Conservation (phyloP, 2,888 invertebrate species). For the Rhopalosiphum nymphaeae region DNA sequence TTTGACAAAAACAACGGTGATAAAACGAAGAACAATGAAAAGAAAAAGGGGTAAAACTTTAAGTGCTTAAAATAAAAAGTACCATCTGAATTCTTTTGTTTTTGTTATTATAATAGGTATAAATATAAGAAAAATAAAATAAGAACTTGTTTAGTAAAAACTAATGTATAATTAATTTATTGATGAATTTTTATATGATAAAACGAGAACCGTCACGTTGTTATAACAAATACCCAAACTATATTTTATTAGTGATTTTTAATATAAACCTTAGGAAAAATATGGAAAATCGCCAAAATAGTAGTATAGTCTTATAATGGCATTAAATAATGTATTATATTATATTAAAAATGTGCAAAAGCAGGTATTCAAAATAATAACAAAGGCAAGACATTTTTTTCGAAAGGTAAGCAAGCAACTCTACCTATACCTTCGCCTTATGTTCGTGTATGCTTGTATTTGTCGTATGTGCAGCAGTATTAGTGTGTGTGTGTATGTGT, state of each 20-base stretch:
- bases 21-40: conserved; percentile 60
- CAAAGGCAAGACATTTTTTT: conserved; percentile 64
- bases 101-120: conserved; percentile 17
- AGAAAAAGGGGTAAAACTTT: conserved; percentile 63
- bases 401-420: conserved; percentile 56
- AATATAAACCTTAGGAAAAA: neutral
- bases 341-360: conserved; percentile 42
- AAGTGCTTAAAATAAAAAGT: conserved; percentile 43
- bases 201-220: neutral
- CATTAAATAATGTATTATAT: conserved; percentile 41
- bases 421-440: conserved; percentile 36
- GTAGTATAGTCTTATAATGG: neutral
- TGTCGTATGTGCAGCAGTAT: neutral
- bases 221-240: neutral
- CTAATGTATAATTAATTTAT: conserved; percentile 36
- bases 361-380: conserved; percentile 47
- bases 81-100: conserved; percentile 47
- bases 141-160: conserved; percentile 4
- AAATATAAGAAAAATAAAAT: conserved; percentile 30
- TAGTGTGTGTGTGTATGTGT: neutral
- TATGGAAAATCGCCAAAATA: neutral
- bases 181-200: conserved; percentile 11
- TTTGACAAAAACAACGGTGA: conserved; percentile 54
- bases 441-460: conserved; percentile 26
- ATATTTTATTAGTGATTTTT: neutral